Conservation (phyloP, 2,888 invertebrate species). For the Eupithecia subumbrata region DNA sequence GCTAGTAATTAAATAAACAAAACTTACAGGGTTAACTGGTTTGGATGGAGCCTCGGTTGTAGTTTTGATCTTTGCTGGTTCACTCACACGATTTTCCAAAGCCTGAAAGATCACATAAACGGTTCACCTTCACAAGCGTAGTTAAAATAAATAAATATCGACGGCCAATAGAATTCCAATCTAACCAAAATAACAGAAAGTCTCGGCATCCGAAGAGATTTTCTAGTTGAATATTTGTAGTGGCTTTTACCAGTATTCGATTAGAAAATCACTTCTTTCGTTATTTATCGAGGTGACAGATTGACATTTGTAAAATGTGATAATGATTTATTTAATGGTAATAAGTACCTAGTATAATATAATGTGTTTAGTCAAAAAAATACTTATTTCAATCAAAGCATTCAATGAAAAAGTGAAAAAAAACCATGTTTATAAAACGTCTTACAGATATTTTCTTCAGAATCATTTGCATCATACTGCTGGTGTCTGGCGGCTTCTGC, state of each 20-base stretch:
- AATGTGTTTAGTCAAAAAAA: background rate
- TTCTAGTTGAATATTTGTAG: too few relatives aligned
- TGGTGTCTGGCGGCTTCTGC: background rate
- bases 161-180: too few relatives aligned
- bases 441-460: conserved; percentile 18
- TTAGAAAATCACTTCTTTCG: too few relatives aligned
- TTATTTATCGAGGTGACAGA: too few relatives aligned
- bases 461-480: conserved; percentile 22
- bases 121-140: background rate
- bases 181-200: too few relatives aligned
- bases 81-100: background rate
- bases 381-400: background rate
- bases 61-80: background rate
- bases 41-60: background rate
- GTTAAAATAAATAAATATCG: too few relatives aligned
- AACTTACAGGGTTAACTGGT: background rate
- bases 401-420: background rate
- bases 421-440: background rate
- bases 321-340: too few relatives aligned
- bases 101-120: background rate
- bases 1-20: too few relatives aligned
- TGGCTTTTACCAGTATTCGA: too few relatives aligned
- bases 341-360: too few relatives aligned
- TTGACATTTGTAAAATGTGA: too few relatives aligned
- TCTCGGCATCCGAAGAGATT: too few relatives aligned